phyloP scores from a whole-genome alignment of 2,113 vertebrate genomes.

The Origma solitaria region DNA sequence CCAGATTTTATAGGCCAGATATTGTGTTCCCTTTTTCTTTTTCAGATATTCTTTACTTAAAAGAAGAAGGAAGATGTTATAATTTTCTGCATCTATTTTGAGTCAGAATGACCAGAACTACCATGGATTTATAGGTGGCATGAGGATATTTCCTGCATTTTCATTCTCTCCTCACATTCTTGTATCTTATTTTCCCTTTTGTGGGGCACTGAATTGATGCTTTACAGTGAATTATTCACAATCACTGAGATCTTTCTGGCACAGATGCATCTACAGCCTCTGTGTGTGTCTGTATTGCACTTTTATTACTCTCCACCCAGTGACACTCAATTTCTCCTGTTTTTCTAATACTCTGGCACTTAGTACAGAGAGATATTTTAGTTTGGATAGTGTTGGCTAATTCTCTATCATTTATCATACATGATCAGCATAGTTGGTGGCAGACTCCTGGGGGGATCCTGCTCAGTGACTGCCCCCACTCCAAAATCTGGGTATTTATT shows the following conservation, averaged over 20 bases:
- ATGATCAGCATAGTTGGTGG: background rate
- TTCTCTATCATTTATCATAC: background rate
- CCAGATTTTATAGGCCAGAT: background rate
- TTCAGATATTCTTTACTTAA: background rate
- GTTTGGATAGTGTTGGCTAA: background rate
- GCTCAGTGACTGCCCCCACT: background rate
- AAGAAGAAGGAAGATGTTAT: background rate
- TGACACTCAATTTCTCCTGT: background rate
- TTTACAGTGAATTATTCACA: constrained; percentile 6
- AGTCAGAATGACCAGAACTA: constrained; percentile 1
- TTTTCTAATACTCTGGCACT: background rate
- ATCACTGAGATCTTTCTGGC: background rate
- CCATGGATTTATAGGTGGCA: background rate
- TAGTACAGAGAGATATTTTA: background rate
- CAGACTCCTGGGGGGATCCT: background rate
- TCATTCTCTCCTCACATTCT: background rate
- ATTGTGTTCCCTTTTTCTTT: background rate
- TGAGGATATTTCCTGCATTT: background rate
- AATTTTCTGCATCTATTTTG: constrained; percentile 5
- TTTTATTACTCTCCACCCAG: background rate
- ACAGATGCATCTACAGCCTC: background rate
- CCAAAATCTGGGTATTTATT: background rate
- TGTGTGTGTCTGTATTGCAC: background rate
- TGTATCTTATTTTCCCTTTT: constrained; percentile 18
- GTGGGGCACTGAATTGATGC: background rate